A percentile compares a stretch with the other conserved stretches of the same genome.
phyloP scores from a whole-genome alignment of 2,888 invertebrate species.

The Caenorhabditis japonica region DNA sequence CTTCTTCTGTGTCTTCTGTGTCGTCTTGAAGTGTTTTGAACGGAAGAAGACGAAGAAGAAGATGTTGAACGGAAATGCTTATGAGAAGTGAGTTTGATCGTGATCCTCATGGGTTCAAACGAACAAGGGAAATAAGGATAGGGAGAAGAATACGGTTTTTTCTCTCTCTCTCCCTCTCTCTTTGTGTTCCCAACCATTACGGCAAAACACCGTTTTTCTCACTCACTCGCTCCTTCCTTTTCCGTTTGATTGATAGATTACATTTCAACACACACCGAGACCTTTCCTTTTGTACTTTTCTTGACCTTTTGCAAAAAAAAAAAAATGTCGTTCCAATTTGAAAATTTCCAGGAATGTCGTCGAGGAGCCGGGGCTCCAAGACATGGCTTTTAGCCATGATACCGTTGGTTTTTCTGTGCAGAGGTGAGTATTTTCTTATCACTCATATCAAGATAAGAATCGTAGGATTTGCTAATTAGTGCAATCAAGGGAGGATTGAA shows the following conservation, averaged over 20 bases:
- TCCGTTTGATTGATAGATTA: too few relatives aligned
- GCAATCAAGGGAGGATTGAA: too few relatives aligned
- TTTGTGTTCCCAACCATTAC: not conserved
- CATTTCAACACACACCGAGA: too few relatives aligned
- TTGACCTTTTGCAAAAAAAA: too few relatives aligned
- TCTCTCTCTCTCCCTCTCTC: not conserved
- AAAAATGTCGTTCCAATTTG: too few relatives aligned
- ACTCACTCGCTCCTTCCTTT: too few relatives aligned
- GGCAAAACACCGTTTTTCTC: too few relatives aligned
- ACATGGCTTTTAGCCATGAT: constrained; percentile 17
- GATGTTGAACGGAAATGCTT: constrained; percentile 4
- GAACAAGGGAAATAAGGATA: not conserved
- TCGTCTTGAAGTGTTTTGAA: constrained; percentile 34
- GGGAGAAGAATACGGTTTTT: too few relatives aligned
- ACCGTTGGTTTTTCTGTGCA: constrained; percentile 33
- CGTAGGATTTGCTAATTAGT: too few relatives aligned
- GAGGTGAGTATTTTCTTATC: too few relatives aligned
- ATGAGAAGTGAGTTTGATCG: constrained; percentile 8
- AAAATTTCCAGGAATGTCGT: constrained; percentile 34
- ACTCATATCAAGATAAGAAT: too few relatives aligned
- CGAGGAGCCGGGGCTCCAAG: constrained; percentile 41
- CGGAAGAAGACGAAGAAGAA: constrained; percentile 1
- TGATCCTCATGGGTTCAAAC: constrained; percentile 8
- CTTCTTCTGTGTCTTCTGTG: not conserved
- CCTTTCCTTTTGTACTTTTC: not conserved